Base-by-base conservation (phyloP, 2,797 vertebrate species). In the Garrulus glandarius region DNA sequence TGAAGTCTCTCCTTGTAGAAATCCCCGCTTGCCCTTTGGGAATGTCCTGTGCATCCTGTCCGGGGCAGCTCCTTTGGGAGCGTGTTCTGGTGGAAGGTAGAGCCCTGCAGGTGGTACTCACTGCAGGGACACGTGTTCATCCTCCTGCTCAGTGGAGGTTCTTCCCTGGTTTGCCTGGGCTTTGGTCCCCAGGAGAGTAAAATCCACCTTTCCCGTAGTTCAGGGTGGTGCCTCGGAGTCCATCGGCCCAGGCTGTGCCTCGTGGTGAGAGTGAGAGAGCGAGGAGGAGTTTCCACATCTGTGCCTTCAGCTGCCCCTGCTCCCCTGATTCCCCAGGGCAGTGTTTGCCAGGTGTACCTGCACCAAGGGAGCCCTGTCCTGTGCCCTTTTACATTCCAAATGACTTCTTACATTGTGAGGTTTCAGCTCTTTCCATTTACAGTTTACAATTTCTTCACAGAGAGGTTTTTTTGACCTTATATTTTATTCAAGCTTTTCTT, bases 401-500 rank as follows among this genome's bases (percentile, higher is more conserved):
- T 19, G 20, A 9, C 11, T 49, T 56, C 36, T 71, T 37, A 5
- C 14, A 2, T 3, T 30, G 39, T 21, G 83, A 71, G 15, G 43
- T 27, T 39, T 55, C 71, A 63, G 15, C 60, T 74, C 30, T 52
- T 80, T 13, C 69, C 13, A 32, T 37, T 53, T 70, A n/a, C n/a
- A 41, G 43, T 20, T 41, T 37, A 36, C 29, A 18, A 22, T 57
- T 67, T 78, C 43, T 56, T 60, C 47, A 39, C 0, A 37, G 46
- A 36, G 46, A 46, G 23, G 5, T 20, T 61, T 74, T 37, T 69
- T 41, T 44, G 7, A 27, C 44, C 59, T 89, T 63, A 10, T 74
- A 20, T 71, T 85, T 88, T 69, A 85, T 76, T 92, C 76, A 91
- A 29, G 27, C 23, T 82, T 85, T 76, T 85, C 64, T 18, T 52